Evolutionary conservation across 2,797 vertebrate genomes (phyloP).

Genomic region (Scolopax bukidnonensis): DNA sequence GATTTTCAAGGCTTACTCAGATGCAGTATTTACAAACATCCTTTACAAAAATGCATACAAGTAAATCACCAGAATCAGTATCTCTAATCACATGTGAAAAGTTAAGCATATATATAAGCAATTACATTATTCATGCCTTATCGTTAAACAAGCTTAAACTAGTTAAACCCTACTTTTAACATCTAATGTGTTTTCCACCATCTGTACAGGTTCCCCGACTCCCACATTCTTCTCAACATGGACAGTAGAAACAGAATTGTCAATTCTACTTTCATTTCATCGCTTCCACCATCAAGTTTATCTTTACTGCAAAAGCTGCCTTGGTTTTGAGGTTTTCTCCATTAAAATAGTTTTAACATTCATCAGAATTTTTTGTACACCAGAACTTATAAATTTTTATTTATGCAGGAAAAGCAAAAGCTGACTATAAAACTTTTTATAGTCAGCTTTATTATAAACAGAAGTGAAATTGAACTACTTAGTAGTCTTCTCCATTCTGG

Average conservation of each 20-base stretch:
- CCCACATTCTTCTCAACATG: not conserved
- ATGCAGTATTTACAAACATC: not conserved
- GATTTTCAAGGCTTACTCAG: not conserved
- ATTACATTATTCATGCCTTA: not conserved
- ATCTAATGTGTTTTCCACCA: not conserved
- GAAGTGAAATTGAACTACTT: not conserved
- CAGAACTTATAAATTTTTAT: not conserved
- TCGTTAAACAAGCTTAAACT: not conserved
- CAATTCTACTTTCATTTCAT: not conserved
- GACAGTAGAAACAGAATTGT: not conserved
- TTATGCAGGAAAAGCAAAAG: not conserved
- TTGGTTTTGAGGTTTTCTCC: not conserved
- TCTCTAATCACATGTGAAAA: not conserved
- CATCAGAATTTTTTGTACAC: not conserved
- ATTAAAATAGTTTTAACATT: not conserved
- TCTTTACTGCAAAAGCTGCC: not conserved
- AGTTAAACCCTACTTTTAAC: slow-evolving; percentile 4
- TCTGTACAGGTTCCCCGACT: not conserved
- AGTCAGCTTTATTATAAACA: not conserved
- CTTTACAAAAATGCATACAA: not conserved
- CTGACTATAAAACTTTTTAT: not conserved
- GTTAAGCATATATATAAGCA: not conserved
- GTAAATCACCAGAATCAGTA: not conserved
- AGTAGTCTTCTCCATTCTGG: not conserved
- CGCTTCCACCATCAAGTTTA: not conserved